Percentiles rank a stretch among this genome's conserved stretches.
phyloP scores from a whole-genome alignment of 2,888 invertebrate genomes.

The Agrotis puta region DNA sequence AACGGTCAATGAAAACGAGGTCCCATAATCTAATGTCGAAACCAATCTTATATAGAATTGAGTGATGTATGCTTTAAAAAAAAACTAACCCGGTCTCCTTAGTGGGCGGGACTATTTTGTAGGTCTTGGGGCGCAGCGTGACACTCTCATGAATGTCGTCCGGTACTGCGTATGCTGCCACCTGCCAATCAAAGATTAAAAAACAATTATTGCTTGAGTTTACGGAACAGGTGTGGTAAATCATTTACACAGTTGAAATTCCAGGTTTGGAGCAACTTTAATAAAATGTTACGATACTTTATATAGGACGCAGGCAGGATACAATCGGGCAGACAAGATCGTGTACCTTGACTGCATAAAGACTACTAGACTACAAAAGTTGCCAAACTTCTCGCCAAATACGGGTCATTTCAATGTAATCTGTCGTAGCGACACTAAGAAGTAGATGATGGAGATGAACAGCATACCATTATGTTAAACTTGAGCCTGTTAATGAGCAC shows the following conservation, averaged over 20 bases:
- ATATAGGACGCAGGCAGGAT: too few species aligned
- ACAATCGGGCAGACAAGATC: background rate
- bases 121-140: conserved; percentile 71
- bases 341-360: background rate
- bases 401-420: background rate
- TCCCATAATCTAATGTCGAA: too few species aligned
- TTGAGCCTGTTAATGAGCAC: conserved; percentile 92
- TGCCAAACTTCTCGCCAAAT: background rate
- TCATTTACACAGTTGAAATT: too few species aligned
- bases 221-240: too few species aligned
- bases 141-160: conserved; percentile 55
- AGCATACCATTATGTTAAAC: conserved; percentile 88
- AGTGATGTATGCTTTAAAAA: too few species aligned
- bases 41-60: too few species aligned
- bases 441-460: background rate
- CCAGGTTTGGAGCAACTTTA: too few species aligned
- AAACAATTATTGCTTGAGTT: too few species aligned
- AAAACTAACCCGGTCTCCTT: conserved; percentile 68
- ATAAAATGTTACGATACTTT: too few species aligned
- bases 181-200: conserved; percentile 53
- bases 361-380: background rate
- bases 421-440: background rate
- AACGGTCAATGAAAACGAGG: too few species aligned
- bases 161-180: conserved; percentile 70
- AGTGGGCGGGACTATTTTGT: conserved; percentile 74